Evolutionary conservation across 2,888 invertebrate species (phyloP), one percentile per base, ranked within the genome.

Genomic region (Polydrusus pterygomalis): DNA sequence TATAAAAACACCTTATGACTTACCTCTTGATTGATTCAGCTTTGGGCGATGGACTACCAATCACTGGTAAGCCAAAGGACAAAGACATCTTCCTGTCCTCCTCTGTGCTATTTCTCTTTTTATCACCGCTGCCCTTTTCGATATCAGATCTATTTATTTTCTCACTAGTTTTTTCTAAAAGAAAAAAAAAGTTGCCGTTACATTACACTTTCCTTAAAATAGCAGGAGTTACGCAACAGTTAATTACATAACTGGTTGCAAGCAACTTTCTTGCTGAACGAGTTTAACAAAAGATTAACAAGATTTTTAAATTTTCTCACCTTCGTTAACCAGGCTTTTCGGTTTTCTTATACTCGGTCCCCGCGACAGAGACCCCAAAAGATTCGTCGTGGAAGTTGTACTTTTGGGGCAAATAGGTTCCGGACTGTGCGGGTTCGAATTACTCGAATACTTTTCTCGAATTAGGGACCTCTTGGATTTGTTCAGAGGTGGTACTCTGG

Each of bases 381-480:
- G 77, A 56, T 74, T 75, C 15, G 79, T 81, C 10, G 78, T 75
- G 45, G 82, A 83, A 73, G 81, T 79, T 9, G 80, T 73, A 64
- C 77, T 82, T 43, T 58, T 69, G 8, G 63, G 25, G 3, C 51
- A 25, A 30, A 67, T 49, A 13, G 78, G 70, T 30, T 77, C 79
- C 13, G 73, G 69, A 43, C 74, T 78, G 71, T 68, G 75, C 3
- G 76, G 70, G 17, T n/a, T 58, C 30, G 38, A 60, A 18, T 38
- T 60, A 8, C 8, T 38, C 34, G 69, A 81, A 77, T 93, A 92
- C 84, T 93, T 93, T 79, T 94, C 94, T 64, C 93, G 91, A 43
- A 91, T 92, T 69, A 91, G 89, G 0, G 92, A 90, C 47, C 93
- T 88, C 82, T 89, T 89, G 1, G 89, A 88, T 89, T 85, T 85